These are phyloP conservation scores for Apodemia zela DNA, from an alignment of 2,888 invertebrate species.

Conservation along the genomic window DNA sequence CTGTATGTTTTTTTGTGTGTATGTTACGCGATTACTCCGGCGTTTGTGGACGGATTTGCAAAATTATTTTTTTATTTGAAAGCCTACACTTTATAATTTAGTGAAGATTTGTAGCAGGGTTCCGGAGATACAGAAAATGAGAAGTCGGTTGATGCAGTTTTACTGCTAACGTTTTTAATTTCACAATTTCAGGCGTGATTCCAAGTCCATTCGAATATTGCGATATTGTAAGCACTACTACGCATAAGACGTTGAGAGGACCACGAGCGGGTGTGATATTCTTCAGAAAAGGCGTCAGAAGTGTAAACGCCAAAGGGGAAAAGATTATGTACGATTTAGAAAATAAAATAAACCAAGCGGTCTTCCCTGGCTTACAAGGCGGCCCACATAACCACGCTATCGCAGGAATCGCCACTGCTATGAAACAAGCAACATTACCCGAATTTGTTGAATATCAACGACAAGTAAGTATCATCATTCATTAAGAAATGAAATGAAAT, in stretches of 20 bases:
- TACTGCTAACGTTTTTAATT: background rate
- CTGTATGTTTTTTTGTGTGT: too few relatives aligned
- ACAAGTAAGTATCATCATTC: conserved; percentile 75
- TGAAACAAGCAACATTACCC: conserved; percentile 90
- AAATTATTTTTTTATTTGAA: too few relatives aligned
- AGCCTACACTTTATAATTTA: too few relatives aligned
- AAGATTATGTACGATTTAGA: conserved; percentile 93
- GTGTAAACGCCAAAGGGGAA: conserved; percentile 89
- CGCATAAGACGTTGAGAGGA: conserved; percentile 95
- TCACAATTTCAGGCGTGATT: conserved; percentile 80
- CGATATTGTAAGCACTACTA: conserved; percentile 96
- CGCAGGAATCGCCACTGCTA: conserved; percentile 95
- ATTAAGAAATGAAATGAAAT: background rate
- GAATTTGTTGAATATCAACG: conserved; percentile 93
- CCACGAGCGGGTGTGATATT: conserved; percentile 95
- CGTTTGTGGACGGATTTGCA: too few relatives aligned
- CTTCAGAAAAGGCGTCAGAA: conserved; percentile 93
- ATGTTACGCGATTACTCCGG: too few relatives aligned
- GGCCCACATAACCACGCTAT: conserved; percentile 99
- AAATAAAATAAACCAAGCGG: conserved; percentile 91
- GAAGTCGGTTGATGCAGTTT: too few relatives aligned
- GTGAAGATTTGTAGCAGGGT: too few relatives aligned
- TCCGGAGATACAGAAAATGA: too few relatives aligned
- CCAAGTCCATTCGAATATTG: conserved; percentile 94
- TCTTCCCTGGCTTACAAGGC: conserved; percentile 97